Percentiles rank a stretch among this genome's conserved stretches.
These are phyloP conservation scores for Cinclus mexicanus DNA, from an alignment of 2,113 vertebrate species.

Conservation along the genomic window DNA sequence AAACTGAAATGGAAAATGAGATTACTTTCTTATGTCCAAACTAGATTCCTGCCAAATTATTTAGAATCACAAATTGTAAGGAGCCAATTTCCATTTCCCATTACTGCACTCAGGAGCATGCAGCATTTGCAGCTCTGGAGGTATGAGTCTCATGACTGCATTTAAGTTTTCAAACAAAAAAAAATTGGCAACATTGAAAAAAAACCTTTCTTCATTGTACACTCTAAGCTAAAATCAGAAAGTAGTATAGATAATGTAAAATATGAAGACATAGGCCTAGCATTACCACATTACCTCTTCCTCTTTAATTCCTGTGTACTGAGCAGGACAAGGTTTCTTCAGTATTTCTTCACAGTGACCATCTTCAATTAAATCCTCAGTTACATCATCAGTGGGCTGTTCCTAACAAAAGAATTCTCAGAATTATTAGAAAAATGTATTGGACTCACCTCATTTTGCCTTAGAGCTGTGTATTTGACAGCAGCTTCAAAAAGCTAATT, in stretches of 20 bases:
- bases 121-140: background rate
- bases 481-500: background rate
- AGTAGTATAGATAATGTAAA: background rate
- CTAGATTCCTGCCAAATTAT: background rate
- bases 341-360: conserved; percentile 87
- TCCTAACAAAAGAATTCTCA: conserved; percentile 76
- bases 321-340: conserved; percentile 83
- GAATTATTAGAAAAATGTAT: background rate
- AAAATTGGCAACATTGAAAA: background rate
- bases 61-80: background rate
- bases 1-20: background rate
- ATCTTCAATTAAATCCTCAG: conserved; percentile 87
- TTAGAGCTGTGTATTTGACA: background rate
- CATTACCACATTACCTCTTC: conserved; percentile 87
- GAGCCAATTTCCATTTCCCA: background rate
- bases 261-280: background rate
- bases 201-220: background rate
- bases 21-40: background rate
- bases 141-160: background rate
- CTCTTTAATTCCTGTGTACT: conserved; percentile 85
- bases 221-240: background rate
- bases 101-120: background rate
- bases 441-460: background rate
- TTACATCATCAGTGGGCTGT: conserved; percentile 79
- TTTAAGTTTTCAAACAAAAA: background rate